Evolutionary conservation across 2,888 invertebrate species (phyloP), one percentile per base, ranked within the genome.

Genomic region (Tetranychus truncatus): DNA sequence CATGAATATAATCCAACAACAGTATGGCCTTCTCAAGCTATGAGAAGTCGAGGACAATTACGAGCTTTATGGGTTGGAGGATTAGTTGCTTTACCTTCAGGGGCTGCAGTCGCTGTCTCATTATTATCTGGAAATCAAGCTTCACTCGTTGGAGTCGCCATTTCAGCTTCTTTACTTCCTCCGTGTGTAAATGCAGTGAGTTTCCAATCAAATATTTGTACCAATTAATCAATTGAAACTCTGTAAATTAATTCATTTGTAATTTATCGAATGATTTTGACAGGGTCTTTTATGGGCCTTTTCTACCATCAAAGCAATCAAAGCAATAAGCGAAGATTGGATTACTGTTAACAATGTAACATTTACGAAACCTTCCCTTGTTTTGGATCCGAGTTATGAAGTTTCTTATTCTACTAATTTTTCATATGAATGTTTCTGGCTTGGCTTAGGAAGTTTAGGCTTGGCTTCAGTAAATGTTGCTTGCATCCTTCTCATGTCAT

Each of bases 391-490:
- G 5, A 76, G 72, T 9, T 83, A 83, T 74, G 76, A 84, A 11
- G 88, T 88, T 55, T 81, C 89, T 45, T 91, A 91, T 81, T 88
- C 88, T 74, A 86, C 89, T 80, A 88, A 90, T 81, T 84, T 91
- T 79, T 88, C 90, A 2, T 86, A 87, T 55, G 91, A 92, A 82
- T 89, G 89, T 81, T 87, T 89, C 74, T 85, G 89, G 77, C 88
- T 91, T 81, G 92, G 91, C 44, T 87, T 89, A 75, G 88, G 91
- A 75, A 91, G 91, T 80, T 88, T 90, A 76, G 87, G 89, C 78
- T 83, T 92, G 74, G 91, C 91, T 2, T 85, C 91, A 74, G 86
- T 92, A 65, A 92, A 92, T 82, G 91, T 92, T 77, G 86, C 89
- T 80, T 90, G 91, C 83, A 91, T 92, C 81, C 74, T 79, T 45